Evolutionary conservation across 2,113 vertebrate species (phyloP).

Genomic region (Dryoscopus gambensis): DNA sequence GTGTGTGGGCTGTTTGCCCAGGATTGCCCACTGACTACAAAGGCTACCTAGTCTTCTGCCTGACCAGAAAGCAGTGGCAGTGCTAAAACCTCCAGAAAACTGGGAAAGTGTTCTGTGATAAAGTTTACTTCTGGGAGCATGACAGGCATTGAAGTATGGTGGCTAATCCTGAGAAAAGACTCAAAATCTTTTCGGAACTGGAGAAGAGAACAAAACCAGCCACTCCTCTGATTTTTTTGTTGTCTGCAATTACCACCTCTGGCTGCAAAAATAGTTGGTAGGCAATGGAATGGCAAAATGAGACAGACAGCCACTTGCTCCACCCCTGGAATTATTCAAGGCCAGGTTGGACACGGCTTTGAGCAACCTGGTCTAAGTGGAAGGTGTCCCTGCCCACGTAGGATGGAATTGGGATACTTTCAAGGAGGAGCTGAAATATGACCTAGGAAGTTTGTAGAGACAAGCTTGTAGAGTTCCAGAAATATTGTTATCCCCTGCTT

Average conservation of each 20-base stretch:
- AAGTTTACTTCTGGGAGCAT: neutral
- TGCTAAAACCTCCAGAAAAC: neutral
- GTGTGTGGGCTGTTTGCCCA: neutral
- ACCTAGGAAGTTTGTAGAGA: neutral
- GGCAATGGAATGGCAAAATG: neutral
- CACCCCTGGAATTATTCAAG: neutral
- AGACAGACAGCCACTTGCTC: neutral
- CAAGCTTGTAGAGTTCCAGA: neutral
- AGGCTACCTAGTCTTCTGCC: neutral
- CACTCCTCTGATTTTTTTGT: neutral
- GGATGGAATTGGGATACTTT: neutral
- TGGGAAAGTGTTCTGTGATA: neutral
- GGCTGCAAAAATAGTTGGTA: neutral
- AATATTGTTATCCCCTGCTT: neutral
- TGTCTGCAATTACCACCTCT: neutral
- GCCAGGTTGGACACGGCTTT: neutral
- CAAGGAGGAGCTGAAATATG: neutral
- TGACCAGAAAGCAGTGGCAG: neutral
- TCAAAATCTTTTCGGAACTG: neutral
- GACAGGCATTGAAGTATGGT: neutral
- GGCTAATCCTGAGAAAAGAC: neutral
- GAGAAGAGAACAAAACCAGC: neutral
- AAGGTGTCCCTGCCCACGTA: neutral
- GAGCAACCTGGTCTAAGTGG: neutral
- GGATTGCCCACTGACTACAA: neutral